Conservation (phyloP, 2,888 invertebrate genomes). For the Conchocele bisecta region DNA sequence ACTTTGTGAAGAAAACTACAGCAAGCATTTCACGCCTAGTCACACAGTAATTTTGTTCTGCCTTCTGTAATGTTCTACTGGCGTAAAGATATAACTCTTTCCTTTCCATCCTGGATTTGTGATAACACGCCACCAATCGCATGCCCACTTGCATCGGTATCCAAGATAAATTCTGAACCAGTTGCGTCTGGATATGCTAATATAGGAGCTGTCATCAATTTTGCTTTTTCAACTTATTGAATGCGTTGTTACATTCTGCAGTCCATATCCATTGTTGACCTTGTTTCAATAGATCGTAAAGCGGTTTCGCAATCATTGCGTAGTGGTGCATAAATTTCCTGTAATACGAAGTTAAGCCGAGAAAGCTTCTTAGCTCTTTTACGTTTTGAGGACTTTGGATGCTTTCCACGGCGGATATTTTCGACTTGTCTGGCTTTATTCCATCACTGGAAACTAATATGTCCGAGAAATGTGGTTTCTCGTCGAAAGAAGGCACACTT, state of each 20-base stretch:
- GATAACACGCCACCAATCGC: constrained; percentile 57
- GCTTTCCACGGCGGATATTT: constrained; percentile 26
- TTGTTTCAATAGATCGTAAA: constrained; percentile 34
- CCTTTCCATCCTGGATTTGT: constrained; percentile 52
- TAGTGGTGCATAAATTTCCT: constrained; percentile 30
- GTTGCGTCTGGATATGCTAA: constrained; percentile 43
- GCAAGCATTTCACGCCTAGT: constrained; percentile 53
- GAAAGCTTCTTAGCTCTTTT: constrained; percentile 25
- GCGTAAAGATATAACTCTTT: constrained; percentile 52
- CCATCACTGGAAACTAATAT: constrained; percentile 42
- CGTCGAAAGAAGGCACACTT: constrained; percentile 41
- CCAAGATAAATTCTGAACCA: constrained; percentile 46
- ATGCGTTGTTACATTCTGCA: constrained; percentile 25
- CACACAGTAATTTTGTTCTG: constrained; percentile 48
- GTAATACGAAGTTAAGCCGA: constrained; percentile 42
- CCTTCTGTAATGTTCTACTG: constrained; percentile 27
- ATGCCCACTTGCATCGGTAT: constrained; percentile 55
- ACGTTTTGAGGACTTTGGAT: constrained; percentile 26
- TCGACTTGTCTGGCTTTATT: constrained; percentile 28
- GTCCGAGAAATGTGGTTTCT: constrained; percentile 42
- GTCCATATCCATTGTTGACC: constrained; percentile 33
- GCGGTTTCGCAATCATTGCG: constrained; percentile 17
- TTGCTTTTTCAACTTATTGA: constrained; percentile 18
- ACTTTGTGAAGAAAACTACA: constrained; percentile 51
- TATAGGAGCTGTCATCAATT: constrained; percentile 24